Evolutionary conservation across 1,140 invertebrate species (phyloP).

Genomic region (Leptonema lineaticorne): DNA sequence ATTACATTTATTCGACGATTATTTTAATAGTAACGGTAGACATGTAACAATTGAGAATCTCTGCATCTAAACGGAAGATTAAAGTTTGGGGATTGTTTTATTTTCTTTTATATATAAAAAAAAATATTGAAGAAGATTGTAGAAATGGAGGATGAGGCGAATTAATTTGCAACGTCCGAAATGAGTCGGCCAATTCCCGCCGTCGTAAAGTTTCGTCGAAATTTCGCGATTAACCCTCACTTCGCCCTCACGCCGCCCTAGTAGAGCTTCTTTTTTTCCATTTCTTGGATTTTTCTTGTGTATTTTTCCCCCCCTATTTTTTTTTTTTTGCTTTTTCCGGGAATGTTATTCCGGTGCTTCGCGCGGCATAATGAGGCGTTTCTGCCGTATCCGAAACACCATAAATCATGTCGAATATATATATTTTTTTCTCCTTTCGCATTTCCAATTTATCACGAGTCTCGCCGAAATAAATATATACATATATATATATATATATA

Average conservation of each 20-base stretch:
- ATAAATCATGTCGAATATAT: constrained; percentile 2
- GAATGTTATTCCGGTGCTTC: neutral
- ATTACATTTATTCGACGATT: constrained; percentile 23
- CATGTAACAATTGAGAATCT: neutral
- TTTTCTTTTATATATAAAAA: too few relatives aligned
- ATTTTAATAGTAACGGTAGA: neutral
- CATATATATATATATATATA: too few relatives aligned
- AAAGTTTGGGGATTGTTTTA: constrained; percentile 20
- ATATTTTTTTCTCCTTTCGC: neutral
- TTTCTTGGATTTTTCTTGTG: too few relatives aligned
- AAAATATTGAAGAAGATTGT: too few relatives aligned
- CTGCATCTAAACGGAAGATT: neutral
- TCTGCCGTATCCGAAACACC: neutral
- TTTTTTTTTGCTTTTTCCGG: too few relatives aligned
- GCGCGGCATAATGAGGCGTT: constrained; percentile 1
- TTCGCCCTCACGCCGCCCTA: too few relatives aligned
- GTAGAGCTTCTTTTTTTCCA: too few relatives aligned
- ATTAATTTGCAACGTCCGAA: constrained; percentile 24
- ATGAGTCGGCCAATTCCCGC: constrained; percentile 5
- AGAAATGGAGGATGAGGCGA: too few relatives aligned
- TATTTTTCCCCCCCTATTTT: too few relatives aligned
- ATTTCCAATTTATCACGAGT: neutral
- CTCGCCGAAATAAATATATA: too few relatives aligned
- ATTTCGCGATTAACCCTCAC: neutral
- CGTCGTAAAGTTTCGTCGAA: neutral